These are phyloP conservation scores for Poeciliopsis gracilis DNA, from an alignment of 2,797 vertebrate species.

Conservation along the genomic window DNA sequence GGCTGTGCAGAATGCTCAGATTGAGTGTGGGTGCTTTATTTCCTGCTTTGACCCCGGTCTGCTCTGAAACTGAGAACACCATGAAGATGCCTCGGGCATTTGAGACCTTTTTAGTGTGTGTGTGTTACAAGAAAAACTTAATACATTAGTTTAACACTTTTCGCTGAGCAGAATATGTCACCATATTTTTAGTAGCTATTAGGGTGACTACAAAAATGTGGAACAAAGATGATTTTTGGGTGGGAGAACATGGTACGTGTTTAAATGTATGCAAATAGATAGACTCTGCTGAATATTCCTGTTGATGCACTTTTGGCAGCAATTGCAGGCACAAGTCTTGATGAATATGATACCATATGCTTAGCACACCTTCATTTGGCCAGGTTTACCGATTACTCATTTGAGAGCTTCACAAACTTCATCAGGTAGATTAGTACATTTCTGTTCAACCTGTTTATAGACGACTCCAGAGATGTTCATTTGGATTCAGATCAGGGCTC, in stretches of 20 bases:
- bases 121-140: not conserved
- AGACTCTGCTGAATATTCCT: not conserved
- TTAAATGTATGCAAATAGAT: not conserved
- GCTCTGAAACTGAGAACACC: not conserved
- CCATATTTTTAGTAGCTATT: not conserved
- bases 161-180: conserved; percentile 35
- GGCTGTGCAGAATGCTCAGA: conserved; percentile 42
- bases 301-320: not conserved
- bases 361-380: not conserved
- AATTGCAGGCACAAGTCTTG: not conserved
- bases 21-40: conserved; percentile 37
- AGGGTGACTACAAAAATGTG: not conserved
- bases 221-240: not conserved
- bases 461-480: not conserved
- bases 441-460: not conserved
- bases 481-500: not conserved
- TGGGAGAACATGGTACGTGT: not conserved
- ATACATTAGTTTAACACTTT: not conserved
- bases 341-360: not conserved
- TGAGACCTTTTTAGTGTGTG: conserved; percentile 9
- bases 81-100: conserved; percentile 9
- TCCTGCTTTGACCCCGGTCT: conserved; percentile 35
- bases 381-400: not conserved
- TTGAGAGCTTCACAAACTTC: not conserved
- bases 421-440: not conserved